Conservation (phyloP, 2,113 vertebrate genomes). For the Lates calcarifer region DNA sequence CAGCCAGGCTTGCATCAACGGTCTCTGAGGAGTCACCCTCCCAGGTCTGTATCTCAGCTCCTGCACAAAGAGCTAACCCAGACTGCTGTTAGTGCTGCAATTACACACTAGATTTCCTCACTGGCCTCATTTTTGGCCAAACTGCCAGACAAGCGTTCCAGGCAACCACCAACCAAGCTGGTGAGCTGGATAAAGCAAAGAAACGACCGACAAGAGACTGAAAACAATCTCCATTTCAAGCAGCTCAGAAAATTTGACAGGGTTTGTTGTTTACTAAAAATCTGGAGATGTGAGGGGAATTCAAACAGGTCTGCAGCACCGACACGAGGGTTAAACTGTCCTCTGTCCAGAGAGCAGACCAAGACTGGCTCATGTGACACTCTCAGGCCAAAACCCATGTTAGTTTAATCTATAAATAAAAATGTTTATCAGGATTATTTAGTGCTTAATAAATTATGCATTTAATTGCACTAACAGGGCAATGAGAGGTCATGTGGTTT, state of each 20-base stretch:
- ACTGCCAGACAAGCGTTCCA: conserved; percentile 41
- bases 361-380: too few species aligned
- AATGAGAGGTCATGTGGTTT: not conserved
- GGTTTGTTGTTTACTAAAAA: not conserved
- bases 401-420: not conserved
- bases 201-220: not conserved
- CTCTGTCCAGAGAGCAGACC: not conserved
- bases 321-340: not conserved
- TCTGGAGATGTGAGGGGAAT: not conserved
- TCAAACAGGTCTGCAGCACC: not conserved
- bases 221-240: not conserved
- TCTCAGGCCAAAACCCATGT: not conserved
- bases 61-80: conserved; percentile 39
- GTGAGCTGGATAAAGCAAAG: conserved; percentile 19
- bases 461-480: not conserved
- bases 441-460: not conserved
- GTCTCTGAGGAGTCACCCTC: conserved; percentile 31
- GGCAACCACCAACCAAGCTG: conserved; percentile 28
- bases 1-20: conserved; percentile 25
- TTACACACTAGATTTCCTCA: conserved; percentile 67
- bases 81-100: conserved; percentile 51
- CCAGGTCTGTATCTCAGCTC: conserved; percentile 49
- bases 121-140: conserved; percentile 39
- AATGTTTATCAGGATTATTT: not conserved
- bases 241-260: not conserved